phyloP scores from a whole-genome alignment of 2,113 vertebrate genomes.

The Sardina pilchardus region DNA sequence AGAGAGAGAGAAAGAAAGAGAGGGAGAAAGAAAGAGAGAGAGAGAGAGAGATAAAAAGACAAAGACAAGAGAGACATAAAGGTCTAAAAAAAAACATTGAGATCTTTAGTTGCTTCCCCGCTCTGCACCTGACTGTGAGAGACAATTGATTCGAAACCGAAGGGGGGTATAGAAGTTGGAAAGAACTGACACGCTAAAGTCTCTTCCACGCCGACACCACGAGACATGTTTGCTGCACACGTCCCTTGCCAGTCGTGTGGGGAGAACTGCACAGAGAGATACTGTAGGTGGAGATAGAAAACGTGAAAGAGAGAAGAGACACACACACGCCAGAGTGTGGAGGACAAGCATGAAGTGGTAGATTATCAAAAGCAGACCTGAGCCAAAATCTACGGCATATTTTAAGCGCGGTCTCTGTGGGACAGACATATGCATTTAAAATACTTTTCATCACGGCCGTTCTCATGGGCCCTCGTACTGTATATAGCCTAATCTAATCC shows the following conservation, averaged over 20 bases:
- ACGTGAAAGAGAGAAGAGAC: neutral
- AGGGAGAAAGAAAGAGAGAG: neutral
- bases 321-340: neutral
- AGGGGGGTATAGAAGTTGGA: neutral
- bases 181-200: neutral
- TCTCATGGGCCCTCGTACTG: conserved; percentile 3
- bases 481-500: conserved; percentile 7
- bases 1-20: neutral
- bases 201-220: neutral
- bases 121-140: neutral
- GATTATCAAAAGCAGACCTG: conserved; percentile 9
- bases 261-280: neutral
- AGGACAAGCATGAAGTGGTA: conserved; percentile 2
- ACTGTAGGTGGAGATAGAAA: neutral
- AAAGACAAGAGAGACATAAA: too few relatives aligned
- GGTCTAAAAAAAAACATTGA: too few relatives aligned
- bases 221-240: neutral
- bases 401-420: conserved; percentile 6
- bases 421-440: conserved; percentile 17
- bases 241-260: neutral
- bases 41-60: neutral
- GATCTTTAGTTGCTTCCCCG: neutral
- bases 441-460: conserved; percentile 3
- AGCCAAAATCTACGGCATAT: neutral
- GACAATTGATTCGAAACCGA: neutral